Percentiles rank a stretch among this genome's conserved stretches.
Evolutionary conservation across 2,888 invertebrate genomes (phyloP).

Genomic region (Melitaea athalia): DNA sequence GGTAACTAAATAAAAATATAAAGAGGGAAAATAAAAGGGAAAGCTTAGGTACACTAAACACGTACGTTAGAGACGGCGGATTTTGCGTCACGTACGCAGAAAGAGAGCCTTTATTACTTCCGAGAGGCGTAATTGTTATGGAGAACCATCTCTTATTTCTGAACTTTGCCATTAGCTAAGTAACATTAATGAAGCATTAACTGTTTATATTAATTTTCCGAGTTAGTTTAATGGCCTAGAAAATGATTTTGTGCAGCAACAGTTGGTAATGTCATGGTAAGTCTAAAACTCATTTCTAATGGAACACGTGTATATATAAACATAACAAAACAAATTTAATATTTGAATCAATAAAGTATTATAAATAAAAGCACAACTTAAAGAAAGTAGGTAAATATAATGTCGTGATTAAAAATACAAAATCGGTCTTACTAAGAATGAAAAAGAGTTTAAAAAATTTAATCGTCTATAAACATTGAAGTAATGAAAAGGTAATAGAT

Average conservation of each 20-base stretch:
- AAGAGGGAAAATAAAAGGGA: conserved; percentile 55
- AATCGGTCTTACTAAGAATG: not conserved
- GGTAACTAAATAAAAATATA: conserved; percentile 44
- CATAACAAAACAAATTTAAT: no score
- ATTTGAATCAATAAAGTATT: not conserved
- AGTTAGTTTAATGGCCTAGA: not conserved
- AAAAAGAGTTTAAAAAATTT: conserved; percentile 21
- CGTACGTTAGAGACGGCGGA: conserved; percentile 68
- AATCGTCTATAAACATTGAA: conserved; percentile 42
- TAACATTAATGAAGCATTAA: conserved; percentile 51
- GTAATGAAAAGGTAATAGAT: conserved; percentile 45
- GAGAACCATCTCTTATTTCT: conserved; percentile 71
- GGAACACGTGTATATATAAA: no score
- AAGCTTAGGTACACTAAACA: conserved; percentile 63
- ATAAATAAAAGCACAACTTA: not conserved
- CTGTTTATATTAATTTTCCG: conserved; percentile 27
- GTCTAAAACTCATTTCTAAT: no score
- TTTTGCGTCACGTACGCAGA: conserved; percentile 71
- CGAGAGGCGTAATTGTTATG: conserved; percentile 74
- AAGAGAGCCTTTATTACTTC: conserved; percentile 78
- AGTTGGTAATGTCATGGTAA: not conserved
- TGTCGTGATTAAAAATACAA: not conserved
- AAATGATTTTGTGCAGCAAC: not conserved
- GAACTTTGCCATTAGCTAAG: conserved; percentile 62
- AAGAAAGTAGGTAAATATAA: not conserved